Evolutionary conservation across 2,888 invertebrate species (phyloP).

Genomic region (Cactoblastis cactorum): DNA sequence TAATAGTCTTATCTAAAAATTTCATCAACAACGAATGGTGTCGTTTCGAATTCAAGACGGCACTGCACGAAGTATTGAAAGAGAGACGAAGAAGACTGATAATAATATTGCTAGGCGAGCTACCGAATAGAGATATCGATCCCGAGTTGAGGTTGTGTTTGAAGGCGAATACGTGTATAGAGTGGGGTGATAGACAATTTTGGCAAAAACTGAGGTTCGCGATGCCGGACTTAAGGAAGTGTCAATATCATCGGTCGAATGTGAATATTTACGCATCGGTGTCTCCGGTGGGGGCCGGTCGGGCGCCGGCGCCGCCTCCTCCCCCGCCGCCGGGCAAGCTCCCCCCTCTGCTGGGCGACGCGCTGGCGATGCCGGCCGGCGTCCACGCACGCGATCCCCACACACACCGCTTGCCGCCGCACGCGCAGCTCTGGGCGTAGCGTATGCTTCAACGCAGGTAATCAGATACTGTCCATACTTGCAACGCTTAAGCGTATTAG

Average conservation of each 20-base stretch:
- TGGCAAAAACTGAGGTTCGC: slow-evolving; percentile 97
- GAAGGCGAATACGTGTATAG: slow-evolving; percentile 93
- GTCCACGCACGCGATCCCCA: slow-evolving; percentile 64
- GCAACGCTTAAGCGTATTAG: slow-evolving; percentile 78
- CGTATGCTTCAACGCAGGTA: slow-evolving; percentile 84
- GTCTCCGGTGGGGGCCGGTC: slow-evolving; percentile 75
- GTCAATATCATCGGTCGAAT: slow-evolving; percentile 82
- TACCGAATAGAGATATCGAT: slow-evolving; percentile 93
- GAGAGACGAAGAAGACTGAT: slow-evolving; percentile 92
- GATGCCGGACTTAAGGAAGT: slow-evolving; percentile 88
- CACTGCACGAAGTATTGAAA: slow-evolving; percentile 93
- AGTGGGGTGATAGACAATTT: slow-evolving; percentile 96
- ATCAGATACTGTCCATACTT: slow-evolving; percentile 61
- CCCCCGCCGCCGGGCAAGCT: slow-evolving; percentile 82
- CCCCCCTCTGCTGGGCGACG: slow-evolving; percentile 79
- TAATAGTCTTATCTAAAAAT: slow-evolving; percentile 93
- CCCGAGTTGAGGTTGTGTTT: slow-evolving; percentile 93
- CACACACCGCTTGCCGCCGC: slow-evolving; percentile 79
- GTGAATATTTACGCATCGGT: slow-evolving; percentile 86
- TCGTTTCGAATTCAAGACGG: slow-evolving; percentile 95
- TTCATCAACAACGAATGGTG: slow-evolving; percentile 98
- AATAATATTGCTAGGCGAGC: slow-evolving; percentile 92
- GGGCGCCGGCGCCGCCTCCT: slow-evolving; percentile 81
- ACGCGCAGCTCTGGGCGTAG: slow-evolving; percentile 90
- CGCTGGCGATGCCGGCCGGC: slow-evolving; percentile 62